Evolutionary conservation across 2,113 vertebrate genomes (phyloP), one percentile per base, ranked within the genome.

Genomic region (Delphinus delphis): DNA sequence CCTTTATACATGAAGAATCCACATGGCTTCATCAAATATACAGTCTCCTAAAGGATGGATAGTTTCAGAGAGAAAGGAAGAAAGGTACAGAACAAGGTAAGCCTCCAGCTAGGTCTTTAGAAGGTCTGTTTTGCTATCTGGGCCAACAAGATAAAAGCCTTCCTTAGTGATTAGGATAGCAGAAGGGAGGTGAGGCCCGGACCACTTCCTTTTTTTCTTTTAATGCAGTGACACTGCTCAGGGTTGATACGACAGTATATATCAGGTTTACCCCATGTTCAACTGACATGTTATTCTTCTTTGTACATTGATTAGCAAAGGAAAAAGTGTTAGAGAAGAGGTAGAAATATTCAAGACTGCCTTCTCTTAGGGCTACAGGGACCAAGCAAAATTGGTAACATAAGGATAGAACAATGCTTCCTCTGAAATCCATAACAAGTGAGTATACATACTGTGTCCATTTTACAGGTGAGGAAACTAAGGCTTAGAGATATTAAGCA

Each of bases 401-500:
- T 21, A 70, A 90, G 9, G 10, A n/a, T 31, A 81, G 0, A 15
- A 31, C 9, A 70, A 28, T 47, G 1, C 44, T 88, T 74, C 15
- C 17, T 71, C 28, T 70, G 41, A 93, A 10, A 85, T 18, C 8
- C 7, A 26, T 23, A 84, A 33, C 5, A 70, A 44, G 3, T 58
- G 5, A 74, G 0, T 62, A 28, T 79, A 26, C 8, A 14, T 68
- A 50, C 8, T 50, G 5, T 20, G 47, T 55, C 38, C 50, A 13
- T 65, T 92, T 84, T 74, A 50, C 2, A 85, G 18, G 4, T 84
- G 17, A 90, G 4, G 11, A 90, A 93, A 79, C 3, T 28, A 36
- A 53, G 80, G 33, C 20, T 90, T 83, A 90, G 23, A 86, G n/a
- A 62, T 70, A 11, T 68, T 84, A 71, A 65, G 20, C 44, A 80